Evolutionary conservation across 2,113 vertebrate species (phyloP), one percentile per base, ranked within the genome.

Genomic region (Ancistrus triradiatus): DNA sequence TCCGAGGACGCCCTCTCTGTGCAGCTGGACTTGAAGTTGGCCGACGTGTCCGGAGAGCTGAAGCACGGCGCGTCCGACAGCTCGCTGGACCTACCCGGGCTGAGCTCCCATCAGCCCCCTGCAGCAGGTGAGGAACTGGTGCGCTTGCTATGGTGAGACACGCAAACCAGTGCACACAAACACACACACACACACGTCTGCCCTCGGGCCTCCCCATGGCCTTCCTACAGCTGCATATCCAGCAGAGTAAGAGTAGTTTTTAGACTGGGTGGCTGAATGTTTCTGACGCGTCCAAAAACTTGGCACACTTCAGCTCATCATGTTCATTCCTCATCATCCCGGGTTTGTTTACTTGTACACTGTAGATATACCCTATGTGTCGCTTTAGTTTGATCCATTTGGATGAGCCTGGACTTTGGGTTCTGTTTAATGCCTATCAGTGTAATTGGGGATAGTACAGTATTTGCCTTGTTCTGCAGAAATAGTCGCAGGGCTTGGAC

Each of bases 71-170:
- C 96, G 90, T 99, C 96, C 78, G 96, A 99, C 93, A 98, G 96
- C 90, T 99, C 95, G 83, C 86, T 99, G 91, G 96, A 99, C 91
- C 91, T 99, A 78, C 93, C 95, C 59, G 92, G 92, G 82, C 91
- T 96, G 87, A 94, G 93, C 70, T 89, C 91, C 80, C 95, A 99
- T 81, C 95, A 97, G 84, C 94, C 94, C 69, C 93, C 93, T 60
- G 92, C 94, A 75, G 90, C 95, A 98, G 96, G 96, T 98, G 95
- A 98, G 96, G 94, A 98, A 95, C 88, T 98, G 84, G 95, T 98
- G 85, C 88, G 93, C 90, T 95, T 98, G 88, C 95, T 98, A 81
- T 98, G 95, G 95, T 98, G 89, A 91, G 77, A 33, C 40, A 53
- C 63, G 74, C 69, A 40, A 56, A 73, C 42, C 44, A 37, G 37